Base-by-base conservation (phyloP, 2,113 vertebrate species). In the Macaca nemestrina region DNA sequence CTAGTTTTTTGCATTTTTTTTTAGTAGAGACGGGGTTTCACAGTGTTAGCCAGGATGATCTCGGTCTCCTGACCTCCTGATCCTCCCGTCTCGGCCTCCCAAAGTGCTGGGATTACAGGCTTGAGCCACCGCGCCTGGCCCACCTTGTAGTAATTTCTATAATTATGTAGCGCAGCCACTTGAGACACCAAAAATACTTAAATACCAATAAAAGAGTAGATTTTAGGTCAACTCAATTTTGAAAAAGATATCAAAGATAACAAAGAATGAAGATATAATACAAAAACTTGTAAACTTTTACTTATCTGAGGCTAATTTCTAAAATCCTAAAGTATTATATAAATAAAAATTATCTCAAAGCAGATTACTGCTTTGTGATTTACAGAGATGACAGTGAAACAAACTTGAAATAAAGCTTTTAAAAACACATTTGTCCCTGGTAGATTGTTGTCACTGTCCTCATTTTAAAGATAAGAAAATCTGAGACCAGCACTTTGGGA, bases 61-160 rank as follows among this genome's bases (percentile, higher is more conserved):
- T 43, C 43, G 43, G 6, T 43, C 43, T 43, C 43, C 43, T 43
- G 43, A 43, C 43, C 43, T 43, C 43, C 6, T 43, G 43, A 43
- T 43, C 43, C 43, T 43, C 43, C 43, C 6, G 43, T 43, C 43
- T 43, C 43, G 43, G 43, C 43, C 43, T 43, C 43, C 43, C 43
- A 43, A 43, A 43, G 43, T 43, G 43, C 43, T 43, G 43, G 43
- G 43, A 43, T 43, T 43, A 43, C 43, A 43, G 43, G 43, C 43
- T 43, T 43, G 43, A 43, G 43, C 43, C 43, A 43, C 43, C 43
- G 6, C 43, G 5, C 43, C 43, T 43, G 43, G 43, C 43, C 64
- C 73, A 95, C 57, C 20, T 91, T 70, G 59, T 91, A 75, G 43
- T 93, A 75, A 93, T 80, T 93, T 92, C 82, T 96, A 76, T 93